A percentile compares a stretch with the other conserved stretches of the same genome.
phyloP scores from a whole-genome alignment of 1,140 invertebrate species.

The Marisa cornuarietis region DNA sequence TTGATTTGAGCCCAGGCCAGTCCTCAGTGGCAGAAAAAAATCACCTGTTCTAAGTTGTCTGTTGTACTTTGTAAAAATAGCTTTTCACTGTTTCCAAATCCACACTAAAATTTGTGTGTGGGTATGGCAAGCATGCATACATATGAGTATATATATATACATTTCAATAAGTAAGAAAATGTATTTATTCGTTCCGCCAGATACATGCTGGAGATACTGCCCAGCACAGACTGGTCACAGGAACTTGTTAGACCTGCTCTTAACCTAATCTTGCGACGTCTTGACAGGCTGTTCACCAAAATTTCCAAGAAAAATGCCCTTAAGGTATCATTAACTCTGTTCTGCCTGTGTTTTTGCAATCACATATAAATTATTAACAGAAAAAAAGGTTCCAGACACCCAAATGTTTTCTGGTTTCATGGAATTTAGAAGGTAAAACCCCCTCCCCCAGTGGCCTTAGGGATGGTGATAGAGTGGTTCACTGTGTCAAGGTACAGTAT shows the following conservation, averaged over 20 bases:
- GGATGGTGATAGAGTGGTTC: no score
- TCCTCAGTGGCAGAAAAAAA: no score
- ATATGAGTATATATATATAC: not conserved
- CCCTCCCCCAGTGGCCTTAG: no score
- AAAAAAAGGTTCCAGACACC: not conserved
- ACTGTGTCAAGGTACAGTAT: no score
- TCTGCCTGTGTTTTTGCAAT: not conserved
- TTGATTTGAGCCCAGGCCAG: no score
- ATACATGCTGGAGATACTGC: conserved; percentile 94
- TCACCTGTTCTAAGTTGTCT: no score
- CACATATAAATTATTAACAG: not conserved
- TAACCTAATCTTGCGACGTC: conserved; percentile 87
- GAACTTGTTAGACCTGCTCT: conserved; percentile 92
- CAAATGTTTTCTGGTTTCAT: not conserved
- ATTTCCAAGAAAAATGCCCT: conserved; percentile 90
- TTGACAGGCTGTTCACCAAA: conserved; percentile 98
- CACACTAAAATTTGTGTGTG: not conserved
- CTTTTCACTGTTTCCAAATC: no score
- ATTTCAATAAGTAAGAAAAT: not conserved
- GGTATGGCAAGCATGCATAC: not conserved
- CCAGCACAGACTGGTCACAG: conserved; percentile 96
- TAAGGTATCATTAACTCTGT: conserved; percentile 39
- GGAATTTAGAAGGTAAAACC: not conserved
- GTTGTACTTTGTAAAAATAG: no score
- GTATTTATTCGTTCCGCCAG: conserved; percentile 33